These are phyloP conservation scores for Acanthosepion pharaonis DNA, from an alignment of 2,888 invertebrate genomes.

Conservation along the genomic window DNA sequence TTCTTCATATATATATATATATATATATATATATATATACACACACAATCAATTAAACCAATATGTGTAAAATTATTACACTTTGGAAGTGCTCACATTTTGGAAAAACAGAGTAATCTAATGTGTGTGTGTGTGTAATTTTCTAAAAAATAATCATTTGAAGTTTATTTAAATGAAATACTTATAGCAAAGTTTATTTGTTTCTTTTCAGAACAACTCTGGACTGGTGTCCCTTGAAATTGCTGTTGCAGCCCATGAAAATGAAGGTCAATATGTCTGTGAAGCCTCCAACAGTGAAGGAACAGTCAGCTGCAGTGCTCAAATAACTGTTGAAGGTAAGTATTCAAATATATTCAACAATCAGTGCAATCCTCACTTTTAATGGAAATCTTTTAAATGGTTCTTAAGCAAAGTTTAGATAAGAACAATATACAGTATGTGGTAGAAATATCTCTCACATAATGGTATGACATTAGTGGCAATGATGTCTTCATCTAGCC, in stretches of 20 bases:
- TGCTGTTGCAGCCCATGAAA: constrained; percentile 56
- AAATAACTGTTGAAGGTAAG: constrained; percentile 84
- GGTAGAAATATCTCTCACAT: no score
- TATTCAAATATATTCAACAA: constrained; percentile 52
- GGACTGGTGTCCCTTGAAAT: constrained; percentile 71
- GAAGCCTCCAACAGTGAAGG: constrained; percentile 66
- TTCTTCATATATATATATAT: no score
- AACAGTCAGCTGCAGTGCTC: constrained; percentile 76
- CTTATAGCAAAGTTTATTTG: background rate
- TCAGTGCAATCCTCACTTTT: background rate
- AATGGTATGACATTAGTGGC: no score
- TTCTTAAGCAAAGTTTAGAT: background rate
- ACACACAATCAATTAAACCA: no score
- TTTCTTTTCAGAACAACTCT: constrained; percentile 64
- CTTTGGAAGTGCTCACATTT: no score
- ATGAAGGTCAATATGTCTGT: constrained; percentile 66
- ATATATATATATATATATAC: no score
- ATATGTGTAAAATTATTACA: no score
- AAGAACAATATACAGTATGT: background rate
- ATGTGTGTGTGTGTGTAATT: no score
- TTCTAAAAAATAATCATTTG: no score
- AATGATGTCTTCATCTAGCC: no score
- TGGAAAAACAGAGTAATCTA: no score
- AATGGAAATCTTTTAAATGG: background rate
- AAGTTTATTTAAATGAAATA: background rate